Conservation (phyloP, 1,140 invertebrate genomes). For the Rhyzopertha dominica region DNA sequence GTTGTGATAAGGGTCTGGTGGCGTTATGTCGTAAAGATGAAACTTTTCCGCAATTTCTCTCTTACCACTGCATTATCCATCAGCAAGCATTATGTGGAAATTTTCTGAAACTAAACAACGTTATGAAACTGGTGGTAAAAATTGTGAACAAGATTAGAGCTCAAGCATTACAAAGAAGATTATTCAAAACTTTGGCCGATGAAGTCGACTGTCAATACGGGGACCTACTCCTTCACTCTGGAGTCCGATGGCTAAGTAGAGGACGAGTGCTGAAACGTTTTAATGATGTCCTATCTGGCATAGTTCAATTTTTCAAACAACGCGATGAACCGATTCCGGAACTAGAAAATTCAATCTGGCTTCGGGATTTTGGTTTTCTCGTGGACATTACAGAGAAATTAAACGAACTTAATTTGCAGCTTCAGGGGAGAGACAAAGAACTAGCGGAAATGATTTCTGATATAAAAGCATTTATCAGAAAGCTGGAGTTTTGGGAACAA, state of each 20-base stretch:
- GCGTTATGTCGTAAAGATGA: constrained; percentile 31
- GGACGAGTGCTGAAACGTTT: constrained; percentile 37
- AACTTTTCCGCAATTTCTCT: constrained; percentile 34
- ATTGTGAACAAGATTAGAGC: constrained; percentile 39
- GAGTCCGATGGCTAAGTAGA: constrained; percentile 34
- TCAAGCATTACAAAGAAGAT: constrained; percentile 35
- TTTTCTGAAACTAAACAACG: constrained; percentile 37
- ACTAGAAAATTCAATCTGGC: constrained; percentile 30
- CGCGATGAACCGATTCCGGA: constrained; percentile 26
- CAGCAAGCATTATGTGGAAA: constrained; percentile 36
- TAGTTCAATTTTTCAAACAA: constrained; percentile 34
- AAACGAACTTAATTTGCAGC: constrained; percentile 32
- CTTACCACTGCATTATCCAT: constrained; percentile 40
- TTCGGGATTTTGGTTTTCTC: constrained; percentile 27
- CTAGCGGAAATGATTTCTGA: constrained; percentile 15
- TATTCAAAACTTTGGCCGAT: constrained; percentile 31
- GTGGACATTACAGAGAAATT: constrained; percentile 34
- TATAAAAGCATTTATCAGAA: constrained; percentile 17
- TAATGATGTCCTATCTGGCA: constrained; percentile 30
- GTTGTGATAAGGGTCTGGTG: constrained; percentile 34
- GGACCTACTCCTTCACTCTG: constrained; percentile 28
- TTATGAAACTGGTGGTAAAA: constrained; percentile 39
- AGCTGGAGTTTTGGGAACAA: no score
- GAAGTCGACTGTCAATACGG: constrained; percentile 29
- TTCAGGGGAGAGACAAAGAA: constrained; percentile 20